Evolutionary conservation across 1,140 invertebrate genomes (phyloP).

Genomic region (Branchinecta lynchi): DNA sequence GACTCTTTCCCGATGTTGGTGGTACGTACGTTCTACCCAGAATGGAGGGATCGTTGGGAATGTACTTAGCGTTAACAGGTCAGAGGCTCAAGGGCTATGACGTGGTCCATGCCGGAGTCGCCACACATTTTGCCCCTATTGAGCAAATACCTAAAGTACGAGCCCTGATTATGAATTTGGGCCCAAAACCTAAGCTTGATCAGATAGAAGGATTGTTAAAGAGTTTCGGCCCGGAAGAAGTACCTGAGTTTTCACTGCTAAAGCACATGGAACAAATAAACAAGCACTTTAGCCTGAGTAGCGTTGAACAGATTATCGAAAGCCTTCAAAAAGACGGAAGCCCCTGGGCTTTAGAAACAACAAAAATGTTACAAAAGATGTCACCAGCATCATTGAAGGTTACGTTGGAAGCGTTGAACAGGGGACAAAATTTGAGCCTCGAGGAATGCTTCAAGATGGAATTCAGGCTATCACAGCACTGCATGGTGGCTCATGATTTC

Average conservation of each 20-base stretch:
- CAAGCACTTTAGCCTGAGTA: conserved; percentile 52
- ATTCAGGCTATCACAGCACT: conserved; percentile 55
- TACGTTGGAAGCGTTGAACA: conserved; percentile 55
- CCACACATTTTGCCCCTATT: conserved; percentile 73
- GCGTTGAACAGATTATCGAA: conserved; percentile 65
- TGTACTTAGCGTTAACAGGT: conserved; percentile 86
- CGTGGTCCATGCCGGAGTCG: conserved; percentile 74
- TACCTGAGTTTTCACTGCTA: conserved; percentile 49
- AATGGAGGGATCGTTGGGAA: conserved; percentile 66
- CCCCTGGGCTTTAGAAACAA: conserved; percentile 43
- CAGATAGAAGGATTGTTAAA: conserved; percentile 38
- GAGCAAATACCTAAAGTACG: conserved; percentile 49
- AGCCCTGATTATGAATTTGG: conserved; percentile 42
- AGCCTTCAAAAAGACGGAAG: conserved; percentile 56
- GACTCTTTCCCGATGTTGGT: conserved; percentile 93
- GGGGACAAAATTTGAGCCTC: conserved; percentile 54
- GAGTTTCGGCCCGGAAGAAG: conserved; percentile 23
- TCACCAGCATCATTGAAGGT: conserved; percentile 88
- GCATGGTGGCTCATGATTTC: conserved; percentile 63
- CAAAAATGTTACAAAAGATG: conserved; percentile 57
- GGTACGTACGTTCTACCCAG: conserved; percentile 77
- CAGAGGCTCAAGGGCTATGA: conserved; percentile 53
- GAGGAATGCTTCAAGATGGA: conserved; percentile 81
- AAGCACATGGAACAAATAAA: conserved; percentile 63
- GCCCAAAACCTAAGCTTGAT: conserved; percentile 30